Evolutionary conservation across 2,113 vertebrate species (phyloP).

Genomic region (Hippocampus comes): DNA sequence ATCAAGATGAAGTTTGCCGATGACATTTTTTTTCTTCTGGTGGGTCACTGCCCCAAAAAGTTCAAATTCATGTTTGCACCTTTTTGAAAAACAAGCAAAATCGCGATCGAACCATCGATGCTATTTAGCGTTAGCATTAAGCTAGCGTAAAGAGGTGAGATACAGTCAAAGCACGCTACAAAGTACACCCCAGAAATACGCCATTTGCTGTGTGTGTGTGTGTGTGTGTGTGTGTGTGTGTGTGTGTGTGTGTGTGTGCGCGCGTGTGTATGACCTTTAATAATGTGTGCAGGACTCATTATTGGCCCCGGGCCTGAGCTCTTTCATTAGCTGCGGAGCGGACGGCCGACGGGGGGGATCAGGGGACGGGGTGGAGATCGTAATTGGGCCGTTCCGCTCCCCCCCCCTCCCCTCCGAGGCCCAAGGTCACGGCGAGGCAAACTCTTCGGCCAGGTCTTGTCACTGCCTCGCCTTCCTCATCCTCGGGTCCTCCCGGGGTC

Average conservation of each 20-base stretch:
- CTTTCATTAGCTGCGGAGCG: slow-evolving; percentile 67
- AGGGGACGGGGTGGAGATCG: slow-evolving; percentile 59
- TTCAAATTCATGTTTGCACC: no score
- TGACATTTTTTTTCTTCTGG: no score
- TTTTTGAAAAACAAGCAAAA: no score
- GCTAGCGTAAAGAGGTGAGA: no score
- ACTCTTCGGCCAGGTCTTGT: slow-evolving; percentile 43
- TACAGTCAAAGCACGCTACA: slow-evolving; percentile 10
- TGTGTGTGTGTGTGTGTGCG: slow-evolving; percentile 16
- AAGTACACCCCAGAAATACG: slow-evolving; percentile 11
- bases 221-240: background rate
- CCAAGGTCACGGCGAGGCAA: slow-evolving; percentile 68
- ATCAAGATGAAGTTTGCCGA: no score
- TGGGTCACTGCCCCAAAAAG: no score
- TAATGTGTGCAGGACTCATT: slow-evolving; percentile 52
- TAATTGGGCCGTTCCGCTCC: slow-evolving; percentile 73
- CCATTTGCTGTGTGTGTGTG: slow-evolving; percentile 8
- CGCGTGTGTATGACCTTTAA: slow-evolving; percentile 20
- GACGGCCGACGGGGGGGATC: slow-evolving; percentile 54
- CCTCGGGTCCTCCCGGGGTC: slow-evolving; percentile 55
- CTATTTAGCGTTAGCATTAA: no score
- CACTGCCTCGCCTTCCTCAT: slow-evolving; percentile 23
- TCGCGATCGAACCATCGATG: no score
- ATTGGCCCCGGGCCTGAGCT: slow-evolving; percentile 58
- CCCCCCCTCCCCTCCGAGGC: slow-evolving; percentile 58